Base-by-base conservation (phyloP, 2,888 invertebrate genomes). In the Fragum sueziense region DNA sequence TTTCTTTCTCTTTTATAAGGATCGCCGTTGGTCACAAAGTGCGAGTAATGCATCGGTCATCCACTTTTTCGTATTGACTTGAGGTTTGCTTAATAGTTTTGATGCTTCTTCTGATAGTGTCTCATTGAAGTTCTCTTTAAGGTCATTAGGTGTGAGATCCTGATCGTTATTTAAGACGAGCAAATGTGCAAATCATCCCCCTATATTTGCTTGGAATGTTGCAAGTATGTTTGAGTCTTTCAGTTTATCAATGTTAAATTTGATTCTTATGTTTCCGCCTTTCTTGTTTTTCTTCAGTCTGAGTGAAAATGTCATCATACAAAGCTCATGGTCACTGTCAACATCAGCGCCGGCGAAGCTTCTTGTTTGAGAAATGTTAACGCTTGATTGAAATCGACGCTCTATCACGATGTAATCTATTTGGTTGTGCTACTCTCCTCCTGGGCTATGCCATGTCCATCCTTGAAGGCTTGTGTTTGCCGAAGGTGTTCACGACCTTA, bases 351-450 rank as follows among this genome's bases (percentile, higher is more conserved):
- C 71, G 17, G 71, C 57, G 61, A 76, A 76, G 47, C 27, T 76
- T 6, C 76, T 20, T 68, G 76, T 76, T 27, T 47, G 57, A n/a
- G 76, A 62, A 17, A n/a, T 76, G 76, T 72, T 76, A 37, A 76
- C 68, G 25, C 47, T 9, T 27, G 76, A 29, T 20, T 22, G 25
- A 57, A 72, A 76, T 68, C 67, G 73, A 7, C 25, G 11, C 31
- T 74, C 57, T 57, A 83, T 67, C 71, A 80, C 27, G 47, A 77
- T 80, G 73, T 70, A 77, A 41, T 83, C 71, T 29, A 71, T 74
- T 70, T 82, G 77, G 76, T 76, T 33, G 80, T 79, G 79, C 25
- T 59, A 29, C 22, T 27, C 6, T 6, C 27, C 59, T 17, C 34
- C 34, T 14, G 65, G 65, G 54, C 51, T 22, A 22, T 76, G 74